phyloP scores from a whole-genome alignment of 1,140 invertebrate species.

The Maconellicoccus hirsutus region DNA sequence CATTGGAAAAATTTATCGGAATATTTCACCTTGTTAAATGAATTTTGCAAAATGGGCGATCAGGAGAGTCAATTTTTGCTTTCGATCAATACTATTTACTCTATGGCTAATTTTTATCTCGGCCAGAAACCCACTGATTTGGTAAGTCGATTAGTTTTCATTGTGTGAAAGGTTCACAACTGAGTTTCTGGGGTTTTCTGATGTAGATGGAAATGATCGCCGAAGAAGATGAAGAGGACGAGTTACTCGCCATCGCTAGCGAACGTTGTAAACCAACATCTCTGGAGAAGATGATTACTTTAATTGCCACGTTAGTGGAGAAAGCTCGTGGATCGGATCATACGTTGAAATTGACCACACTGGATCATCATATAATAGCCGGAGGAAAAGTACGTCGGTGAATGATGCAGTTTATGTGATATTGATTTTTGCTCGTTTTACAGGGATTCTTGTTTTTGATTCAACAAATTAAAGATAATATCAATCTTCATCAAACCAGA shows the following conservation, averaged over 20 bases:
- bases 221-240: conserved; percentile 67
- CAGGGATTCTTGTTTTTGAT: conserved; percentile 85
- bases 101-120: conserved; percentile 83
- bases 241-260: conserved; percentile 44
- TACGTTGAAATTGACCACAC: conserved; percentile 55
- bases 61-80: conserved; percentile 81
- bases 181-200: conserved; percentile 5
- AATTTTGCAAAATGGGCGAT: conserved; percentile 90
- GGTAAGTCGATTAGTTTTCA: conserved; percentile 36
- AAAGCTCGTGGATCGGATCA: conserved; percentile 66
- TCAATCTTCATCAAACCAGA: conserved; percentile 81
- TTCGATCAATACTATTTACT: conserved; percentile 72
- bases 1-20: conserved; percentile 79
- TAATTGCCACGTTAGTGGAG: conserved; percentile 77
- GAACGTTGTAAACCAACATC: conserved; percentile 77
- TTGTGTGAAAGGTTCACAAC: background rate
- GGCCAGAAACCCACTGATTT: conserved; percentile 59
- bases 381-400: conserved; percentile 57
- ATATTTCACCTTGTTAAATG: conserved; percentile 81
- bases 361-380: conserved; percentile 69
- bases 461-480: conserved; percentile 85
- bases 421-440: conserved; percentile 28
- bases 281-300: conserved; percentile 89
- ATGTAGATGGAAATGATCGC: conserved; percentile 45
- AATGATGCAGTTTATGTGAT: background rate